A percentile compares a stretch with the other conserved stretches of the same genome.
These are phyloP conservation scores for Tapera naevia DNA, from an alignment of 2,797 vertebrate species.

Conservation along the genomic window DNA sequence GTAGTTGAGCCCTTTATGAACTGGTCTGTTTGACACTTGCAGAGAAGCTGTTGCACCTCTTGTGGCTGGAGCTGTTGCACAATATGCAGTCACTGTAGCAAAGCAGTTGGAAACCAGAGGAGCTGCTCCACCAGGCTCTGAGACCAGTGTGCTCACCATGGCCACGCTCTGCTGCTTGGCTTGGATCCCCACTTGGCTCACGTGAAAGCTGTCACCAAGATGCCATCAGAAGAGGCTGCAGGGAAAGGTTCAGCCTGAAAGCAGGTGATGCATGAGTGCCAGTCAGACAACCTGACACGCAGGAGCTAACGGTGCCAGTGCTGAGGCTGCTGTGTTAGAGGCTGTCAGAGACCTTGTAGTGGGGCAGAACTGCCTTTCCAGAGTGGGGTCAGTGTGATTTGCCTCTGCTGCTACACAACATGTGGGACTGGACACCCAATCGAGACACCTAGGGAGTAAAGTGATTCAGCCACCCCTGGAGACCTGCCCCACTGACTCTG, in stretches of 20 bases:
- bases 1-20: not conserved
- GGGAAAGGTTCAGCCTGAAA: not conserved
- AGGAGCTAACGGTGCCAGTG: not conserved
- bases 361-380: not conserved
- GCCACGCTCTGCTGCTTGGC: not conserved
- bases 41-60: not conserved
- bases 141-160: not conserved
- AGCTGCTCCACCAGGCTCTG: not conserved
- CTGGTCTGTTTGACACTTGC: not conserved
- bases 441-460: not conserved
- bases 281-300: not conserved
- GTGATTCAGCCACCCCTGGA: not conserved
- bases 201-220: fast-evolving
- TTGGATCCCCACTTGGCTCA: fast-evolving
- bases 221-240: not conserved
- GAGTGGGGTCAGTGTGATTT: fast-evolving
- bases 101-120: not conserved
- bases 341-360: not conserved
- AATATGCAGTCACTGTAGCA: not conserved
- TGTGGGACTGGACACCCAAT: not conserved
- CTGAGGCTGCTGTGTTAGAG: not conserved
- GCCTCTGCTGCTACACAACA: not conserved
- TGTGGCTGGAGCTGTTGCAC: not conserved
- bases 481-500: not conserved
- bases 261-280: not conserved